These are phyloP conservation scores for Tetropium fuscum DNA, from an alignment of 2,888 invertebrate genomes.

Conservation along the genomic window DNA sequence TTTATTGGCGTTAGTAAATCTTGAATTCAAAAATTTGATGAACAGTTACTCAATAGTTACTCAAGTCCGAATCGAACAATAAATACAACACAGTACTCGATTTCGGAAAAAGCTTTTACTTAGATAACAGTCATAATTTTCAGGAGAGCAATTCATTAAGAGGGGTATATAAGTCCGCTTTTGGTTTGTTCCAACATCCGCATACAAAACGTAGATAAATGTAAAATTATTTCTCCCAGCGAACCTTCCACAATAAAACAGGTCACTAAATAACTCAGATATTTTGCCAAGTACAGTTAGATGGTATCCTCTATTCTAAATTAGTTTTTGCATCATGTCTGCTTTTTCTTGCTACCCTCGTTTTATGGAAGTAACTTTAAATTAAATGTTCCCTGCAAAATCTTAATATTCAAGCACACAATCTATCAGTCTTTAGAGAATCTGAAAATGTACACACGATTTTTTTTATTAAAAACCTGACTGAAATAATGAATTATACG, in stretches of 20 bases:
- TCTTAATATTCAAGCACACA: constrained; percentile 4
- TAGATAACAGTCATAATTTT: constrained; percentile 38
- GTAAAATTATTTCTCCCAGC: constrained; percentile 50
- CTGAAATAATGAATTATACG: background rate
- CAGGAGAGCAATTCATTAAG: constrained; percentile 36
- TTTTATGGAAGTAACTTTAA: constrained; percentile 3
- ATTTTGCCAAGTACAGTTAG: constrained; percentile 45
- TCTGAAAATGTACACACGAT: constrained; percentile 2
- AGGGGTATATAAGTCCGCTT: constrained; percentile 3
- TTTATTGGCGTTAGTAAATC: too few relatives aligned
- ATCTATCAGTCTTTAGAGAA: constrained; percentile 4
- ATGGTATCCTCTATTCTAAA: constrained; percentile 8
- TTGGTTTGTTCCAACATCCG: constrained; percentile 13
- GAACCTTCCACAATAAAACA: constrained; percentile 39
- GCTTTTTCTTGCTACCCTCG: constrained; percentile 1
- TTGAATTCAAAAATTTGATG: too few relatives aligned
- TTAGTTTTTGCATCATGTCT: constrained; percentile 12
- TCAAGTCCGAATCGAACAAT: too few relatives aligned
- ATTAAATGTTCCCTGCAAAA: constrained; percentile 9
- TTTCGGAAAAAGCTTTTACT: constrained; percentile 36
- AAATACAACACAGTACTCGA: too few relatives aligned
- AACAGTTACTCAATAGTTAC: too few relatives aligned
- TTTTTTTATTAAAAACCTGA: constrained; percentile 10
- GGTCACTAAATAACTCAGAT: constrained; percentile 39
- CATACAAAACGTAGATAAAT: constrained; percentile 46